Base-by-base conservation (phyloP, 2,113 vertebrate species). In the Eclectus roratus region DNA sequence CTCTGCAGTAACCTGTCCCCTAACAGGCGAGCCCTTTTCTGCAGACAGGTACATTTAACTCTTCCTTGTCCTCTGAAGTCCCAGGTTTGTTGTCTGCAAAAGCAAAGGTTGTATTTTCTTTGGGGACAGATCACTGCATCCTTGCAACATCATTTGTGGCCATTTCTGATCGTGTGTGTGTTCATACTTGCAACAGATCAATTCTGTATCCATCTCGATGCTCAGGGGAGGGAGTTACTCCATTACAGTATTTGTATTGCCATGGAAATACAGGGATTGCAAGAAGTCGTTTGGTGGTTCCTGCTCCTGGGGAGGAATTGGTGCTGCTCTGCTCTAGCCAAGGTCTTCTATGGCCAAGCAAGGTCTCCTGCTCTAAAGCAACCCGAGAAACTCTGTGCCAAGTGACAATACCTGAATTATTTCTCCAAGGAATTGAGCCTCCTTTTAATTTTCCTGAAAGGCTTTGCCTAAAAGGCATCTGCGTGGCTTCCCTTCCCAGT, bases 191-290 rank as follows among this genome's bases (percentile, higher is more conserved):
- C 6, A 24, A 3, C 35, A 11, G 28, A 46, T 24, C 41, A 20
- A 2, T 33, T 70, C 80, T 8, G 1, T 21, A 4, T 9, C 70
- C 19, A 0, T 64, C 70, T 37, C 2, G 0, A 16, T 10, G 73
- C 13, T 53, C 20, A 0, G 3, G 14, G 6, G 23, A 4, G 12
- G 11, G 43, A 17, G 25, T 41, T 41, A 1, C 68, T 44, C 0
- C 0, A 7, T 37, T 6, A 2, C 28, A 3, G 20, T 1, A 0
- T 6, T 46, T 37, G 47, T 19, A 3, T 5, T 28, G 61, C 25
- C 0, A 0, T 0, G 4, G 80, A 39, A 60, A 16, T 29, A 5
- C 15, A 23, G 39, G 44, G 35, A 1, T 20, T 41, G 31, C 65
- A 47, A 47, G 88, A 19, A 29, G 46, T 27, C 13, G 0, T 43